phyloP scores from a whole-genome alignment of 2,113 vertebrate species.

The Indicator maculatus region DNA sequence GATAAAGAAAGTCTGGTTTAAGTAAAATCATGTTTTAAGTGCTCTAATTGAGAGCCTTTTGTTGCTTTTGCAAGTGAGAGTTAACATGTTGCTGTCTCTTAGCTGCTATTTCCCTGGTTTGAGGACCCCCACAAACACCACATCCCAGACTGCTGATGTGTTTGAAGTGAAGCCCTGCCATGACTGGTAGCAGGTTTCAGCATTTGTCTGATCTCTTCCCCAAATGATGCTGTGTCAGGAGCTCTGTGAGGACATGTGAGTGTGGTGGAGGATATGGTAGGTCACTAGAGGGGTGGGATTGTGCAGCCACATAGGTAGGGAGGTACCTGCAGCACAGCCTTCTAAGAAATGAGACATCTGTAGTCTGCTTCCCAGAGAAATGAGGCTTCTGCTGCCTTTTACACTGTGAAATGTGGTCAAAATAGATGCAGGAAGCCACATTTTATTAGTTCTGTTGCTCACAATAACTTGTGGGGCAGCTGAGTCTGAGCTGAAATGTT shows the following conservation, averaged over 20 bases:
- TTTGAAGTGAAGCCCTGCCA: constrained; percentile 37
- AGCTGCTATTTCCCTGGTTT: constrained; percentile 4
- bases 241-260: constrained; percentile 33
- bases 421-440: not conserved
- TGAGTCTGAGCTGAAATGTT: not conserved
- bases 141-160: constrained; percentile 11
- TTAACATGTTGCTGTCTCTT: constrained; percentile 1
- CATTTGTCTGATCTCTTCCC: constrained; percentile 26
- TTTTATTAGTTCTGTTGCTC: not conserved
- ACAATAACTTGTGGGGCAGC: not conserved
- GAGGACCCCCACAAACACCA: constrained; percentile 6
- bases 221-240: constrained; percentile 24
- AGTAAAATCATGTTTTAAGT: not conserved
- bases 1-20: not conserved
- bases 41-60: not conserved
- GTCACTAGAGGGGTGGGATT: not conserved
- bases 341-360: not conserved
- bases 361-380: not conserved
- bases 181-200: constrained; percentile 46
- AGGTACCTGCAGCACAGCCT: not conserved
- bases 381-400: not conserved
- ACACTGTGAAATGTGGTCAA: not conserved
- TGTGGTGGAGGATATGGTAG: not conserved
- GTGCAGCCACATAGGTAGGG: not conserved
- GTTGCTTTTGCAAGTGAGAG: not conserved